Evolutionary conservation across 2,888 invertebrate genomes (phyloP).

Genomic region (Andrena trimmerana): DNA sequence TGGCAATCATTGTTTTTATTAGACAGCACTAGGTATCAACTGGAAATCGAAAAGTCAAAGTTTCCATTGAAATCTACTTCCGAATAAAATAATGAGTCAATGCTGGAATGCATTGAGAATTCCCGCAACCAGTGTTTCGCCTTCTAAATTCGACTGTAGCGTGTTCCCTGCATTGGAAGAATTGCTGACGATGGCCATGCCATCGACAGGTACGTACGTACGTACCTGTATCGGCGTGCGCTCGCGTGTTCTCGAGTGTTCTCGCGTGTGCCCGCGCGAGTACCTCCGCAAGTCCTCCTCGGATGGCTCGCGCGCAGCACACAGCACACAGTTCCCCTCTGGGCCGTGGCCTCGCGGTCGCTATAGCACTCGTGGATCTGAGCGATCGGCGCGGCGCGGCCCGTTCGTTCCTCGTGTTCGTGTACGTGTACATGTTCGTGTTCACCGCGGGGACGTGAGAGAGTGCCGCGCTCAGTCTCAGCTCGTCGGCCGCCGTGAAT

Average conservation of each 20-base stretch:
- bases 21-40: too few relatives aligned
- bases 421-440: too few relatives aligned
- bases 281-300: conserved; percentile 25
- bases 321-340: conserved; percentile 12
- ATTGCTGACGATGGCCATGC: not conserved
- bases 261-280: not conserved
- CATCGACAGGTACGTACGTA: not conserved
- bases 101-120: too few relatives aligned
- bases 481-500: conserved; percentile 72
- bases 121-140: too few relatives aligned
- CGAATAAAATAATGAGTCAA: too few relatives aligned
- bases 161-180: too few relatives aligned
- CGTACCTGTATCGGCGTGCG: conserved; percentile 40
- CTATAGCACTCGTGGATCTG: conserved; percentile 57
- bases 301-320: conserved; percentile 27
- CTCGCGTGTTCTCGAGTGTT: conserved; percentile 16
- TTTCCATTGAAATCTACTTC: too few relatives aligned
- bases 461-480: conserved; percentile 67
- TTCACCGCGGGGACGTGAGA: conserved; percentile 42
- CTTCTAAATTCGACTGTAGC: too few relatives aligned
- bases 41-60: too few relatives aligned
- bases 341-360: conserved; percentile 51
- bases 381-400: conserved; percentile 32
- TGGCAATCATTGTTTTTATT: too few relatives aligned
- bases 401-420: conserved; percentile 17